Conservation (phyloP, 1,140 invertebrate species). For the Temnothorax longispinosus region DNA sequence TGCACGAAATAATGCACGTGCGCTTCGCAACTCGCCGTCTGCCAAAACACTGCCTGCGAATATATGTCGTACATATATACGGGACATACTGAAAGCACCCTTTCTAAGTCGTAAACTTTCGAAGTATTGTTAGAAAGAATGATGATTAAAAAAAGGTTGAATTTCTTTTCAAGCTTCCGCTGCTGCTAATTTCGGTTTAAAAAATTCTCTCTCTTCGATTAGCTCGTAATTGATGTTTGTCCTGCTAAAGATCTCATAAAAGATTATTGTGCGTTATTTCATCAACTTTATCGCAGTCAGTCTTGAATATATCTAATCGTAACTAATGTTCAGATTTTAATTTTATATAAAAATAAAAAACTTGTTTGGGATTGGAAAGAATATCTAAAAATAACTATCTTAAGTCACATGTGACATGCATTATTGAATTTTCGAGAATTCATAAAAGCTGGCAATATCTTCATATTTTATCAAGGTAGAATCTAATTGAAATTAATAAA, state of each 20-base stretch:
- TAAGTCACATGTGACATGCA: neutral
- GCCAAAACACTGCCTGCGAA: neutral
- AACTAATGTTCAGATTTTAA: neutral
- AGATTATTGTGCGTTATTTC: neutral
- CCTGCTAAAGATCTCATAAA: neutral
- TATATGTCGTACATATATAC: neutral
- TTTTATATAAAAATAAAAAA: conserved; percentile 10
- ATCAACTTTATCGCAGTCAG: neutral
- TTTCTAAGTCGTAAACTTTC: conserved; percentile 4
- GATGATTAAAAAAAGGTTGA: neutral
- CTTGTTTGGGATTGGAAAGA: neutral
- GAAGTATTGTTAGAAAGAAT: neutral
- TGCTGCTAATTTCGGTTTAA: neutral
- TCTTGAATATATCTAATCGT: neutral
- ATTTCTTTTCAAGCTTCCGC: neutral
- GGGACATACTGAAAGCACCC: too few species aligned
- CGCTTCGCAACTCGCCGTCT: conserved; percentile 33
- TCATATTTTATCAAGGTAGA: conserved; percentile 7
- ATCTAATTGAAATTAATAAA: neutral
- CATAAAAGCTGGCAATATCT: neutral
- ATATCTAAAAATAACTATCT: neutral
- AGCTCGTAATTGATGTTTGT: neutral
- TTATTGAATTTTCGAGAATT: neutral
- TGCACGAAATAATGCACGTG: conserved; percentile 65
- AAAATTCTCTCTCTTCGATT: neutral